Base-by-base conservation (phyloP, 2,888 invertebrate species). In the Rhamphomyia laevipes region DNA sequence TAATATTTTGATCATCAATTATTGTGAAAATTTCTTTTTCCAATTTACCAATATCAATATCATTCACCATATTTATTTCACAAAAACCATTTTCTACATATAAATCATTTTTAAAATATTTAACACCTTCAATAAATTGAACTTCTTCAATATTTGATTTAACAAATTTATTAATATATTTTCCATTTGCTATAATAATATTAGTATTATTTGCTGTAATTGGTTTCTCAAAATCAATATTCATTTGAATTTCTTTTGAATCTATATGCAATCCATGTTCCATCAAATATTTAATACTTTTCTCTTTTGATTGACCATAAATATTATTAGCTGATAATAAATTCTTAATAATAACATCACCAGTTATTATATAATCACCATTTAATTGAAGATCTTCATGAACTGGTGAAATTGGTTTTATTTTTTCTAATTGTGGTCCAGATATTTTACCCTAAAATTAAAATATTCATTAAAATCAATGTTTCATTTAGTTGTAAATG, bases 71-170 rank as follows among this genome's bases (percentile, higher is more conserved):
- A 46, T 61, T 68, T 1, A 63, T 64, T 30, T 73, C 66, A 45
- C 62, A 66, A 30, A 71, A 67, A 4, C 68, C 67, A 3, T 71
- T 67, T 16, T 58, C 58, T 7, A 77, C 67, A 46, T 60, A 56
- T 12, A 80, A 56, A 57, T 73, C 66, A 16, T 62, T 60, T 4
- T 58, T 57, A 53, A 77, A 72, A 4, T 56, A 59, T 59, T 80
- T 80, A 38, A 54, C 55, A 9, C 76, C 78, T 21, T 66, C 65
- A 44, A 81, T 66, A 11, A 67, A 55, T 58, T 74, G 71, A 27
- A 67, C 54, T 16, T 68, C 63, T 4, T 69, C 58, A 2, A 57
- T 58, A 53, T 73, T 70, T 17, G 67, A 65, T 46, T 65, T 63
- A 3, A 76, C 63, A 56, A 74, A 70, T 23, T 66, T 60, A 27